Evolutionary conservation across 2,888 invertebrate species (phyloP), one percentile per base, ranked within the genome.

Genomic region (Tenthredo livida): DNA sequence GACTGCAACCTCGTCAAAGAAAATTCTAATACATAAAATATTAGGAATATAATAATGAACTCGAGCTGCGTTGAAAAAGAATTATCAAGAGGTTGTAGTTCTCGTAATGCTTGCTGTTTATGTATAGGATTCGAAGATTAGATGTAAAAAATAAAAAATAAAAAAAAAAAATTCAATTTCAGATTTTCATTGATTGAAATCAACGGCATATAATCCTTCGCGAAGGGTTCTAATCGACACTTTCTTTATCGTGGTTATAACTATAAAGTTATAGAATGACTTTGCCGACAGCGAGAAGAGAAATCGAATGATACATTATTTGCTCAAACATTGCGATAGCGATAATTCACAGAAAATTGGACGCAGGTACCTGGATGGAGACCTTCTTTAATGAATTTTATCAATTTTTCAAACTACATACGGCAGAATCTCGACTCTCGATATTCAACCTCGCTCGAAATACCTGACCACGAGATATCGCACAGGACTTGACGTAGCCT

Each of bases 381-480:
- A 15, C 6, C n/a, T 72, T 37, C 12, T 40, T 72, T 17, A n/a
- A 72, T 72, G 15, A 73, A 43, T 73, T 73, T 21, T 43, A 12
- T 43, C 21, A 43, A 73, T 43, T 73, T 73, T 67, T 5, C 0
- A 15, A 67, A 67, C 33, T 67, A 2, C 15, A 33, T 12, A 33
- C 4, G 4, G 12, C 43, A 40, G n/a, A 72, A 7, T 33, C 43
- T 43, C 12, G 40, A 73, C 40, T 40, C 25, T 21, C 12, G 25
- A 47, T 43, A 21, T 73, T 40, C 29, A 15, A 21, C 21, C 73
- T 43, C 47, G 25, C 21, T 73, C 25, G 40, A 40, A 73, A 21
- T n/a, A 43, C 73, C 73, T 73, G n/a, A 21, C n/a, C 43, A 33
- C 67, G 67, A 33, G 67, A 67, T 43, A 73, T 73, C 25, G 43